These are phyloP conservation scores for Neolamprologus toae DNA, from an alignment of 2,113 vertebrate genomes.

Conservation along the genomic window DNA sequence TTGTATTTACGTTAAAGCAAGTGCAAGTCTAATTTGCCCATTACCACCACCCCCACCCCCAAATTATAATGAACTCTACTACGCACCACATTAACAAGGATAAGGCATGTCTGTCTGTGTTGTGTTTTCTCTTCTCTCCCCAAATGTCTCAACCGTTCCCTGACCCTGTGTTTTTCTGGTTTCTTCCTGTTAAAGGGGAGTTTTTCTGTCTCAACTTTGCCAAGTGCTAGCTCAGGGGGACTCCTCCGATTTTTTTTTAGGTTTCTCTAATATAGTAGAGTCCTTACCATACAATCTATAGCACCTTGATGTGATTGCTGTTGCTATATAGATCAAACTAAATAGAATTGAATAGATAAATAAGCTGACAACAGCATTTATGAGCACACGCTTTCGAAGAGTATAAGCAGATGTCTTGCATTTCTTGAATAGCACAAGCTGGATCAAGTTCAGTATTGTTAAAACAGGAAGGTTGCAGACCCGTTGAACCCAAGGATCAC, in stretches of 20 bases:
- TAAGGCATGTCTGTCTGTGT: neutral
- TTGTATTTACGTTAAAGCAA: neutral
- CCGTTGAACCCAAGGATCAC: neutral
- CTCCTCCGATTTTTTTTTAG: neutral
- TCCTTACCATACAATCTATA: neutral
- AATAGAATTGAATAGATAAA: neutral
- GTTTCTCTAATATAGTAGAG: neutral
- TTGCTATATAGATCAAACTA: neutral
- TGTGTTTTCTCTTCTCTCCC: neutral
- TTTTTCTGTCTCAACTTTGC: neutral
- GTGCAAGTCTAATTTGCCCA: neutral
- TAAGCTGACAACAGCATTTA: neutral
- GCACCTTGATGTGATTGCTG: neutral
- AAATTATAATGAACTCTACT: neutral
- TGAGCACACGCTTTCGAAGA: neutral
- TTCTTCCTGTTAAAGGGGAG: neutral
- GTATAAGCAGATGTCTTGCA: constrained; percentile 10
- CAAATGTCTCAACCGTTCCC: neutral
- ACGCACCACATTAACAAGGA: neutral
- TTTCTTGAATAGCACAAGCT: constrained; percentile 35
- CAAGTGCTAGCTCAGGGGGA: neutral
- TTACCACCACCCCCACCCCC: neutral
- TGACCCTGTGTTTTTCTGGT: neutral
- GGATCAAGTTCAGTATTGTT: constrained; percentile 11
- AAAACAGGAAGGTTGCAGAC: neutral